These are phyloP conservation scores for Leucophenga montana DNA, from an alignment of 2,888 invertebrate species.

Conservation along the genomic window DNA sequence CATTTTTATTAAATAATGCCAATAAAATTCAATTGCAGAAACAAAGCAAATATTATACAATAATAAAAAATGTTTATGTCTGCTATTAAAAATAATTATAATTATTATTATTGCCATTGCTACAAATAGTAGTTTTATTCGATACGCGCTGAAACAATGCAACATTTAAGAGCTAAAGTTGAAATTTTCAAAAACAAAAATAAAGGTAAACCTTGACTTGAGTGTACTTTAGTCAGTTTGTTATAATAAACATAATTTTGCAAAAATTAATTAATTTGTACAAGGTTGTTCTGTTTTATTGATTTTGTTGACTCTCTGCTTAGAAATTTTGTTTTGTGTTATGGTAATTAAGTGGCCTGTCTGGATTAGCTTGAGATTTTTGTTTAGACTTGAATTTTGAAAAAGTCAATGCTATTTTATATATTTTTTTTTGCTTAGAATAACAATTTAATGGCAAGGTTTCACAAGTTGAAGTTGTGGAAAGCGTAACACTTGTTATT, in stretches of 20 bases:
- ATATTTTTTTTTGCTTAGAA: background rate
- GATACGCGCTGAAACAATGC: background rate
- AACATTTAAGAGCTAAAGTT: background rate
- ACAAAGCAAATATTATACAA: background rate
- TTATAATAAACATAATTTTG: too few relatives aligned
- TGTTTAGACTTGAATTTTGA: background rate
- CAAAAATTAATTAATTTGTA: too few relatives aligned
- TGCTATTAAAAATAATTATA: constrained; percentile 17
- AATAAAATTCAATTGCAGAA: background rate
- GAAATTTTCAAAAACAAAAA: background rate
- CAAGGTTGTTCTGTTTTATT: background rate
- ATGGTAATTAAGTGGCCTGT: constrained; percentile 52
- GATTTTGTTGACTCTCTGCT: constrained; percentile 22
- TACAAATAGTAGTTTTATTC: background rate
- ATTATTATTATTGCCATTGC: background rate
- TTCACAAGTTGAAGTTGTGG: background rate
- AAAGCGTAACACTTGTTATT: background rate
- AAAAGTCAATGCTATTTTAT: too few relatives aligned
- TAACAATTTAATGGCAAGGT: constrained; percentile 9
- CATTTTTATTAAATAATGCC: background rate
- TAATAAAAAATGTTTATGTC: constrained; percentile 6
- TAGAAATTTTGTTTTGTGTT: constrained; percentile 47
- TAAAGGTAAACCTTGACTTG: background rate
- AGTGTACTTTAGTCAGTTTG: background rate
- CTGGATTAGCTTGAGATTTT: constrained; percentile 10